Conservation (phyloP, 2,113 vertebrate genomes). For the Pseudonaja textilis region DNA sequence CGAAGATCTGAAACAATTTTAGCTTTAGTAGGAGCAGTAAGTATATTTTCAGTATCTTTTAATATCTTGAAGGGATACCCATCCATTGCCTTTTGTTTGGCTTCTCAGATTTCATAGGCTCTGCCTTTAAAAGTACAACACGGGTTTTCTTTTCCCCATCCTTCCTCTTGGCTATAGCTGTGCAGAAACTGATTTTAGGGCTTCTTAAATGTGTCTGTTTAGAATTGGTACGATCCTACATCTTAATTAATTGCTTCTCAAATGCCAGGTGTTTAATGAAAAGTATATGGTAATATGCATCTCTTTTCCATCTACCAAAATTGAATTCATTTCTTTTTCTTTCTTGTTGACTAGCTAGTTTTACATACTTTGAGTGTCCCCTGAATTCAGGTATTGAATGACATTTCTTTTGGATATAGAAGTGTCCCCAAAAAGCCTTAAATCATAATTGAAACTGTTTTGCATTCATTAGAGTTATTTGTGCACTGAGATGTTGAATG, state of each 20-base stretch:
- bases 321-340: neutral
- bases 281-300: neutral
- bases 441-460: neutral
- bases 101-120: neutral
- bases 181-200: neutral
- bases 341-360: neutral
- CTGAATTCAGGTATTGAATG: neutral
- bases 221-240: neutral
- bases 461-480: neutral
- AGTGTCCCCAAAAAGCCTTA: neutral
- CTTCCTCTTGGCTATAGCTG: neutral
- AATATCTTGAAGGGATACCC: neutral
- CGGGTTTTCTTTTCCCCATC: neutral
- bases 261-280: neutral
- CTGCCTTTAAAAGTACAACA: neutral
- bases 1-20: neutral
- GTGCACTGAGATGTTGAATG: neutral
- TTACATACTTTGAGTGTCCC: neutral
- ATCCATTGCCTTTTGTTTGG: neutral
- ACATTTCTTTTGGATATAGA: neutral
- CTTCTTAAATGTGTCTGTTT: neutral
- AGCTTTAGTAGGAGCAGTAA: neutral
- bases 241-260: neutral
- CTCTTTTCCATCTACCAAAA: neutral
- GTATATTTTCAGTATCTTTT: neutral